Evolutionary conservation across 2,797 vertebrate species (phyloP).

Genomic region (Acrossocheilus fasciatus): DNA sequence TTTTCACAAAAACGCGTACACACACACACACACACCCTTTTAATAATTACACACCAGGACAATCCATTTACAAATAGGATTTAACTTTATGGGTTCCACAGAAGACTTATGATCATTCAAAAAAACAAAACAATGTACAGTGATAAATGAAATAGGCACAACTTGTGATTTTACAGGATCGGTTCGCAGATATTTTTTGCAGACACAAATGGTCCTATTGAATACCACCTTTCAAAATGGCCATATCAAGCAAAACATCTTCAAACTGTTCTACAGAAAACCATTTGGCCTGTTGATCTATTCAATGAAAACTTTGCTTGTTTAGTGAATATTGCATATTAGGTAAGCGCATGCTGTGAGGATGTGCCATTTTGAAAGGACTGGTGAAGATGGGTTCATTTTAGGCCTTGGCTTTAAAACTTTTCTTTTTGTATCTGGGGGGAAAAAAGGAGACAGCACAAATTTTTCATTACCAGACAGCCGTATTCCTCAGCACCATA

Average conservation of each 20-base stretch:
- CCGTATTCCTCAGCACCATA: slow-evolving; percentile 38
- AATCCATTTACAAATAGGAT: slow-evolving; percentile 75
- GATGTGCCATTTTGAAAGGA: slow-evolving; percentile 36
- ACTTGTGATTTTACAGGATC: slow-evolving; percentile 59
- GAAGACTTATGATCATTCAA: slow-evolving; percentile 56
- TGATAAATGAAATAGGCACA: slow-evolving; percentile 65
- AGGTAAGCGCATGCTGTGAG: slow-evolving; percentile 50
- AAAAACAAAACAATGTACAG: slow-evolving; percentile 55
- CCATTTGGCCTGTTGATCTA: not conserved
- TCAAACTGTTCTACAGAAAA: slow-evolving; percentile 8
- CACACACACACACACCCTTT: not conserved
- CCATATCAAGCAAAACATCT: slow-evolving; percentile 2
- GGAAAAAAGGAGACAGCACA: slow-evolving; percentile 1
- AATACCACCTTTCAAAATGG: slow-evolving; percentile 29
- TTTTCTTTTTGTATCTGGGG: slow-evolving; percentile 1
- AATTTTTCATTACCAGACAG: slow-evolving; percentile 7
- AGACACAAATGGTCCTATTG: slow-evolving; percentile 50
- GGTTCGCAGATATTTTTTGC: slow-evolving; percentile 51
- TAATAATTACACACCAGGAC: slow-evolving; percentile 49
- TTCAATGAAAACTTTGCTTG: not conserved
- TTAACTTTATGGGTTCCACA: slow-evolving; percentile 66
- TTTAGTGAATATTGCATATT: slow-evolving; percentile 51
- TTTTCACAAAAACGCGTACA: too few species aligned
- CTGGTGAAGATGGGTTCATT: slow-evolving; percentile 18
- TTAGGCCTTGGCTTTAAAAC: slow-evolving; percentile 14